Evolutionary conservation across 1,140 invertebrate species (phyloP).

Genomic region (Leptonema lineaticorne): DNA sequence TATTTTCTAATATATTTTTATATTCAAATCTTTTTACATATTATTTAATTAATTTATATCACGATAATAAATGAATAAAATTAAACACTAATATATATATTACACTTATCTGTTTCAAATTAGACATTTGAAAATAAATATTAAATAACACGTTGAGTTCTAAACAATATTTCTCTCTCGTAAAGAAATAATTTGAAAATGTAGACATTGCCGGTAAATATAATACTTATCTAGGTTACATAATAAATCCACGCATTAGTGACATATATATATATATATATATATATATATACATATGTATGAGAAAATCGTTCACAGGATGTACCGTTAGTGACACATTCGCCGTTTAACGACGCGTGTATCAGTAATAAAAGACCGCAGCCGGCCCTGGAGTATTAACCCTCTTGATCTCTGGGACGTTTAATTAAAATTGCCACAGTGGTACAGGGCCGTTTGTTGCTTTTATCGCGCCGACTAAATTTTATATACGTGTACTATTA

Average conservation of each 20-base stretch:
- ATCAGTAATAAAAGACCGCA: slow-evolving; percentile 30
- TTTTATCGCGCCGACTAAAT: not conserved
- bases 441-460: not conserved
- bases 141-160: too few relatives aligned
- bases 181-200: too few relatives aligned
- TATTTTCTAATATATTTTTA: too few relatives aligned
- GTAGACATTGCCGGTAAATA: too few relatives aligned
- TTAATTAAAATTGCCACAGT: slow-evolving; percentile 30
- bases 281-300: not conserved
- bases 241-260: not conserved
- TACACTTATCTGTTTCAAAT: too few relatives aligned
- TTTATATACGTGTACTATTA: not conserved
- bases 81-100: too few relatives aligned
- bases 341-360: slow-evolving; percentile 35
- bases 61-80: too few relatives aligned
- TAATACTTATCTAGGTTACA: too few relatives aligned
- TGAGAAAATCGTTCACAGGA: not conserved
- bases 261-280: not conserved
- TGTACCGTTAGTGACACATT: slow-evolving; percentile 24
- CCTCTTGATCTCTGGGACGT: slow-evolving; percentile 26
- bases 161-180: too few relatives aligned
- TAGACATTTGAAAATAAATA: too few relatives aligned
- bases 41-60: too few relatives aligned
- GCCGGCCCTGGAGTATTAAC: slow-evolving; percentile 7
- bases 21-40: too few relatives aligned